Evolutionary conservation across 2,888 invertebrate genomes (phyloP).

Genomic region (Imbricaverruca yamaguchii): DNA sequence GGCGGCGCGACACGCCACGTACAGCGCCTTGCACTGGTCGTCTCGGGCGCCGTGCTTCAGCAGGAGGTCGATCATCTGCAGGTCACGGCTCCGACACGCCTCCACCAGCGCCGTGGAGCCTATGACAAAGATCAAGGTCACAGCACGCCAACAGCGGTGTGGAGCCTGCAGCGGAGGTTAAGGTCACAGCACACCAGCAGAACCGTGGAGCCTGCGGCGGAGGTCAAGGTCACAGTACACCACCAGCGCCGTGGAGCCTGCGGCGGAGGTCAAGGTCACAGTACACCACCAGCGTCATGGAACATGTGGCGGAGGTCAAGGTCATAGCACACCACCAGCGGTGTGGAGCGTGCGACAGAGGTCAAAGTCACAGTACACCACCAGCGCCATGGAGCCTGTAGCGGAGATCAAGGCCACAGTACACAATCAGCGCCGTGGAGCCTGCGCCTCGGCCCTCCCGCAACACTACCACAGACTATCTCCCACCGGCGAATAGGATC

Average conservation of each 20-base stretch:
- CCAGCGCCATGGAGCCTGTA: too few species aligned
- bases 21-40: slow-evolving; percentile 72
- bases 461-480: too few species aligned
- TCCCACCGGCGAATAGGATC: too few species aligned
- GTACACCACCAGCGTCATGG: not conserved
- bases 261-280: not conserved
- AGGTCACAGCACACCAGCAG: not conserved
- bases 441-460: too few species aligned
- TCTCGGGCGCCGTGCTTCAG: slow-evolving; percentile 77
- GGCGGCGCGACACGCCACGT: slow-evolving; percentile 62
- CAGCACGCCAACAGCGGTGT: not conserved
- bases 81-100: slow-evolving; percentile 59
- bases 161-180: not conserved
- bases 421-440: too few species aligned
- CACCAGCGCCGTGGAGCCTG: not conserved
- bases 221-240: not conserved
- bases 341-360: not conserved
- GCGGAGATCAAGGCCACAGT: too few species aligned
- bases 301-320: not conserved
- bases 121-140: slow-evolving; percentile 8
- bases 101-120: slow-evolving; percentile 55
- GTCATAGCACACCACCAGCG: not conserved
- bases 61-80: slow-evolving; percentile 65
- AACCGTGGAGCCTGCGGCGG: not conserved
- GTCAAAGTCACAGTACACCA: not conserved